Conservation (phyloP, 2,113 vertebrate genomes). For the Tragelaphus buxtoni region DNA sequence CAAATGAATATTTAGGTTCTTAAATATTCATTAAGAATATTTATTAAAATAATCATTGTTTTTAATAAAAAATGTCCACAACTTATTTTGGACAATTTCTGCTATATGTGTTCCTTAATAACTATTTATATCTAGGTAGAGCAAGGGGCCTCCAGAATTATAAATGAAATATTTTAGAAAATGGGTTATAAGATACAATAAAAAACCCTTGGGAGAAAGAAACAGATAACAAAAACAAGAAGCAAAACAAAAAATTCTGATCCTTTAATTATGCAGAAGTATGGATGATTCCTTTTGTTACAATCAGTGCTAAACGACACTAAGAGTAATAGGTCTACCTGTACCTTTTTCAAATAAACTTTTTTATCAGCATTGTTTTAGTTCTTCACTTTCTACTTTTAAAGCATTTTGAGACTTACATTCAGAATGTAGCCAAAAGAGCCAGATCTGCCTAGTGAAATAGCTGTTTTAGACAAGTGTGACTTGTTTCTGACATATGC, state of each 20-base stretch:
- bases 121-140: neutral
- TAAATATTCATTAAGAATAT: too few relatives aligned
- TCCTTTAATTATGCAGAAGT: neutral
- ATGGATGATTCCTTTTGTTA: neutral
- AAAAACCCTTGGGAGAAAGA: neutral
- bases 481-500: constrained; percentile 58
- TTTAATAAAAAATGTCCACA: neutral
- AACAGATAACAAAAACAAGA: neutral
- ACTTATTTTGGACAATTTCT: neutral
- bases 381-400: constrained; percentile 17
- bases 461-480: constrained; percentile 28
- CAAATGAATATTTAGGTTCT: neutral
- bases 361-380: constrained; percentile 22
- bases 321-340: neutral
- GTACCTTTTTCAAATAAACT: neutral
- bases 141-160: neutral
- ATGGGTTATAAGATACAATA: neutral
- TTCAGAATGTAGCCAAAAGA: constrained; percentile 1
- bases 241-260: neutral
- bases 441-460: neutral
- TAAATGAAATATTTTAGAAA: neutral
- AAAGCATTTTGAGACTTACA: constrained; percentile 8
- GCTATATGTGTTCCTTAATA: neutral
- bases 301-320: neutral
- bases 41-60: too few relatives aligned